Evolutionary conservation across 2,888 invertebrate species (phyloP), one percentile per base, ranked within the genome.

Genomic region (Lacanobia oleracea): DNA sequence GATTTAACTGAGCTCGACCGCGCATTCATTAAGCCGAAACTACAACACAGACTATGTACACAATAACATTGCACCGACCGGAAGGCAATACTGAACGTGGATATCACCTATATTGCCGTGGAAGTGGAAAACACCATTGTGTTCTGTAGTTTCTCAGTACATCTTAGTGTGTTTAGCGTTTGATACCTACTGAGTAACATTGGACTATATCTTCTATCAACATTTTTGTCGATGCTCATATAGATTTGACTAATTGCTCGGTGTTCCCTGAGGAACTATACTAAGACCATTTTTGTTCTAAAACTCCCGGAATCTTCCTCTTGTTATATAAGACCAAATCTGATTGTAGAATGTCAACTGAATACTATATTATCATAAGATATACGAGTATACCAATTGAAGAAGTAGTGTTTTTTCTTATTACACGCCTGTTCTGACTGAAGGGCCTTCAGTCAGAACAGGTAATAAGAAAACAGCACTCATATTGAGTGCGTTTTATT

Each of bases 21-120:
- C 59, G 54, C 77, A 81, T 81, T 81, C 72, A 81, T 81, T 77
- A 79, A 48, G 54, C 33, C 67, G 16, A 77, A 72, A 77, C 62
- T 81, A 66, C 67, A 72, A 76, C 48, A 66, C 66, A 61, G 57
- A 67, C 50, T 72, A 60, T 64, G 62, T 72, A 72, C 72, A 77
- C 72, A 77, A 79, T 79, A 81, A 72, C 68, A 81, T 66, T 18
- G 72, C 63, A 61, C 45, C 33, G 45, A 59, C 64, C 72, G 79
- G 75, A 75, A 72, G 50, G 65, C 51, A 67, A 56, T 50, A 67
- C 53, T 75, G 72, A 75, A 67, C 61, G 72, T 69, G 71, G 71
- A 75, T 81, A 61, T 79, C 68, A 81, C 76, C 51, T 62, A 72
- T 48, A 67, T 72, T 72, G 72, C 40, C 14, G 53, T 62, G 61